A percentile compares a stretch with the other conserved stretches of the same genome.
phyloP scores from a whole-genome alignment of 2,888 invertebrate genomes.

The Hemithea aestivaria region DNA sequence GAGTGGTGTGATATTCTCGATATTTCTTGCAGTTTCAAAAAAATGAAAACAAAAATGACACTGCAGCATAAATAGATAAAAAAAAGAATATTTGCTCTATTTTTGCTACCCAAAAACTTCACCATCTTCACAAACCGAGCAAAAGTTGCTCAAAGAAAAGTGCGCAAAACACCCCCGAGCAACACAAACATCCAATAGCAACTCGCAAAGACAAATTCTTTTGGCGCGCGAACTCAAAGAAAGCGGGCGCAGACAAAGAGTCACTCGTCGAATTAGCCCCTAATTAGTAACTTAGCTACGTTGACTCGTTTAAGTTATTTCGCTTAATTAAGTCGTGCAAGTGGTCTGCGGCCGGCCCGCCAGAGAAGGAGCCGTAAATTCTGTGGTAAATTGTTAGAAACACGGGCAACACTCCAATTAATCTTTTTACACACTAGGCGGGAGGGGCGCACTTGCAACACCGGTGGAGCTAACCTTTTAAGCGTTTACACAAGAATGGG shows the following conservation, averaged over 20 bases:
- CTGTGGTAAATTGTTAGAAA: slow-evolving; percentile 62
- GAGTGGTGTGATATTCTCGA: no score
- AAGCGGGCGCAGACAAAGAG: slow-evolving; percentile 69
- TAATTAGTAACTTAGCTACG: slow-evolving; percentile 63
- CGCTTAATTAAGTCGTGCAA: slow-evolving; percentile 78
- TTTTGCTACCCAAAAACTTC: slow-evolving; percentile 12
- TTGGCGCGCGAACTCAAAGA: slow-evolving; percentile 73
- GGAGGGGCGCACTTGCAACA: slow-evolving; percentile 67
- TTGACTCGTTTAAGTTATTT: slow-evolving; percentile 75
- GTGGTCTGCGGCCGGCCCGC: slow-evolving; percentile 75
- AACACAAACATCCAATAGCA: slow-evolving; percentile 67
- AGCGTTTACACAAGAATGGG: slow-evolving; percentile 48
- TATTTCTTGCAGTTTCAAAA: no score
- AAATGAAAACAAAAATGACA: slow-evolving; percentile 5
- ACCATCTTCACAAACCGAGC: slow-evolving; percentile 34
- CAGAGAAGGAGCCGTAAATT: slow-evolving; percentile 61
- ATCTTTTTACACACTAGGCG: slow-evolving; percentile 78
- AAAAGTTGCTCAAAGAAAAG: slow-evolving; percentile 52
- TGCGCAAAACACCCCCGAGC: slow-evolving; percentile 49
- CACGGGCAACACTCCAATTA: slow-evolving; percentile 76
- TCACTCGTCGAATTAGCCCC: slow-evolving; percentile 73
- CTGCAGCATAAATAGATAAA: no score
- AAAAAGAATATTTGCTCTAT: background rate
- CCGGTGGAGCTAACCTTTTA: slow-evolving; percentile 53
- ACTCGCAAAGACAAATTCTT: slow-evolving; percentile 71